Evolutionary conservation across 2,888 invertebrate genomes (phyloP).

Genomic region (Antheraea yamamai): DNA sequence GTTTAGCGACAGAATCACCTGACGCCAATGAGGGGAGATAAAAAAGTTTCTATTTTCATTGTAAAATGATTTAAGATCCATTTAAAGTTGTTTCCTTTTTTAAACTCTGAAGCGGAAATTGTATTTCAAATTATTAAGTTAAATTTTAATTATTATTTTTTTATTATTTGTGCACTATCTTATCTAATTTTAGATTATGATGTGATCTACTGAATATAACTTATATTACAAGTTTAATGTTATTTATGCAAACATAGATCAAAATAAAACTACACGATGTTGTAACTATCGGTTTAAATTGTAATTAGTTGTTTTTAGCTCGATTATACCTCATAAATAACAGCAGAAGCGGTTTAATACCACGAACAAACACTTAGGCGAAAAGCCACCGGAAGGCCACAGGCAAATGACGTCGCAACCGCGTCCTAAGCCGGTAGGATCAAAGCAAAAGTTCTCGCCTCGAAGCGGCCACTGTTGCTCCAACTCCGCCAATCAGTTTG

Average conservation of each 20-base stretch:
- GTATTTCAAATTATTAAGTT: neutral
- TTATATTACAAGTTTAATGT: neutral
- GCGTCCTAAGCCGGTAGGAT: slow-evolving; percentile 7
- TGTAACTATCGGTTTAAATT: neutral
- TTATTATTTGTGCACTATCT: neutral
- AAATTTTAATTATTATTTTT: neutral
- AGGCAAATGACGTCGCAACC: slow-evolving; percentile 7
- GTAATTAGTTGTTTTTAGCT: neutral
- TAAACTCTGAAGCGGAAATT: neutral
- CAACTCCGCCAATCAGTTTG: slow-evolving; percentile 38
- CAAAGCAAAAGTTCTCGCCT: slow-evolving; percentile 13
- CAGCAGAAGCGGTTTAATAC: neutral
- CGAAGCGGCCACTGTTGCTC: slow-evolving; percentile 25
- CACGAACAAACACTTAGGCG: neutral
- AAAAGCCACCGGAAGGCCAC: neutral
- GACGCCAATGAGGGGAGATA: slow-evolving; percentile 29
- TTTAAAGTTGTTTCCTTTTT: neutral
- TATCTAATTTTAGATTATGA: neutral
- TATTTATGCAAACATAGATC: no score
- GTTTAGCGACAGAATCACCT: slow-evolving; percentile 58
- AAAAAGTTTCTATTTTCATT: slow-evolving; percentile 10
- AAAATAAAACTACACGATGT: no score
- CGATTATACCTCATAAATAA: neutral
- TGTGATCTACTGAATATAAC: neutral
- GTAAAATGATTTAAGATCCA: slow-evolving; percentile 14